Conservation (phyloP, 2,797 vertebrate genomes). For the Acrossocheilus wenchowensis region DNA sequence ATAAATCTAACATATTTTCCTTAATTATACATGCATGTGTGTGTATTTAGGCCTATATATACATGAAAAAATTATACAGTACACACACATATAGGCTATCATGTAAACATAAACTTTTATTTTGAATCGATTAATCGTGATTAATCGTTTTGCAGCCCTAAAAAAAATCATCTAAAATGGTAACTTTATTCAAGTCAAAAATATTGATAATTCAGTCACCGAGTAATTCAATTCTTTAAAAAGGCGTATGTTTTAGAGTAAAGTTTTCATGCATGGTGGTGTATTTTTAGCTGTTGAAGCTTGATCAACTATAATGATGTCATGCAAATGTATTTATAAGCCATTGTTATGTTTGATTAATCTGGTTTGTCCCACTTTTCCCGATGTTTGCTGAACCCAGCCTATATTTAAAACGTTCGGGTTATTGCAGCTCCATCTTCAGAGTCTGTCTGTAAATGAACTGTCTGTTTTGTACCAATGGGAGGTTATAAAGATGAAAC, state of each 20-base stretch:
- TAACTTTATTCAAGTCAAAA: no score
- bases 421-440: neutral
- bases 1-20: no score
- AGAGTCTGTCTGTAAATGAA: neutral
- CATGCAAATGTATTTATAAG: neutral
- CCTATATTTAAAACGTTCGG: neutral
- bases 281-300: neutral
- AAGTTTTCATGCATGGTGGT: neutral
- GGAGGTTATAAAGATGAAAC: slow-evolving; percentile 23
- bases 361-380: neutral
- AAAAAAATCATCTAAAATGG: no score
- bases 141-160: no score
- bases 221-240: neutral
- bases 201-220: neutral
- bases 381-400: neutral
- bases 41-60: no score
- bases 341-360: neutral
- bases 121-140: no score
- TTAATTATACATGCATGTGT: no score
- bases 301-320: neutral
- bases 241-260: neutral
- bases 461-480: slow-evolving; percentile 8
- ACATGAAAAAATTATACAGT: no score
- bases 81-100: no score
- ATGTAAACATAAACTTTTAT: no score